Evolutionary conservation across 2,113 vertebrate species (phyloP).

Genomic region (Ginglymostoma cirratum): DNA sequence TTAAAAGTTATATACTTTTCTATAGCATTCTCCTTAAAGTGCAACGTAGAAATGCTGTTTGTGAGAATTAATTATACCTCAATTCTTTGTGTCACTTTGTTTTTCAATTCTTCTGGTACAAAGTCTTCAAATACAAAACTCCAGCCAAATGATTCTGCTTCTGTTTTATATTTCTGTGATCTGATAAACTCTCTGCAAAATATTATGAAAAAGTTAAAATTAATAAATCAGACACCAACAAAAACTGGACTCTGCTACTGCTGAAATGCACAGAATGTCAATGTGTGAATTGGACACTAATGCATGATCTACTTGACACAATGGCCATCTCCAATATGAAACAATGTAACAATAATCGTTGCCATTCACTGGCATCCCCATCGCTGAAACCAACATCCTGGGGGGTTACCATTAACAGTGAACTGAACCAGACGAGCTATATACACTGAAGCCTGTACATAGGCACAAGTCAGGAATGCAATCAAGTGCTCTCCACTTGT

Average conservation of each 20-base stretch:
- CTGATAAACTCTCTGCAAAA: slow-evolving; percentile 77
- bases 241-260: background rate
- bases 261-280: too few species aligned
- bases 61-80: slow-evolving; percentile 56
- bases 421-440: too few species aligned
- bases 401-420: too few species aligned
- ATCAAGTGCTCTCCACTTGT: too few species aligned
- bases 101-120: slow-evolving; percentile 74
- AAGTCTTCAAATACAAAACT: slow-evolving; percentile 98
- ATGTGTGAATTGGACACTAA: too few species aligned
- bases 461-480: too few species aligned
- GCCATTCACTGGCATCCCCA: too few species aligned
- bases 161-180: slow-evolving; percentile 78
- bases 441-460: too few species aligned
- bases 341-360: too few species aligned
- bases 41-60: background rate
- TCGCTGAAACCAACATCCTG: too few species aligned
- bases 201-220: background rate
- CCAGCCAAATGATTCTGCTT: slow-evolving; percentile 87
- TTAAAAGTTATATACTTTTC: background rate
- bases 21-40: background rate
- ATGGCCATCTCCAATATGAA: too few species aligned
- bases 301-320: too few species aligned
- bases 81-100: slow-evolving; percentile 74
- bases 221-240: background rate